Evolutionary conservation across 2,888 invertebrate species (phyloP).

Genomic region (Drosophila histrio): DNA sequence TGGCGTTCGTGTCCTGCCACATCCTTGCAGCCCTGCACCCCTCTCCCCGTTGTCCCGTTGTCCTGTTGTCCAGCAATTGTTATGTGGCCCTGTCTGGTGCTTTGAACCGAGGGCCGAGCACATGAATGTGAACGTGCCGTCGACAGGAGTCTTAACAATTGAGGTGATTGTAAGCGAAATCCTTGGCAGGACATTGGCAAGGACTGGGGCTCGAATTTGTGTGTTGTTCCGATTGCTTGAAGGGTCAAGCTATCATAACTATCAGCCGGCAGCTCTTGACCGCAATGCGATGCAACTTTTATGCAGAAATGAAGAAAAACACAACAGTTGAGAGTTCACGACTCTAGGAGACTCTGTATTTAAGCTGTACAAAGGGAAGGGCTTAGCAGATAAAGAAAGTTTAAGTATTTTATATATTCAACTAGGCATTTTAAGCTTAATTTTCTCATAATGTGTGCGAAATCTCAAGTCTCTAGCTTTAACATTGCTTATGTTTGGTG

Average conservation of each 20-base stretch:
- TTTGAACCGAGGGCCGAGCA: slow-evolving; percentile 53
- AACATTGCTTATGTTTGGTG: too few species aligned
- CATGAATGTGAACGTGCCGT: slow-evolving; percentile 42
- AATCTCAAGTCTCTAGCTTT: too few species aligned
- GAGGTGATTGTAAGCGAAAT: slow-evolving; percentile 49
- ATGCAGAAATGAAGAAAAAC: slow-evolving; percentile 47
- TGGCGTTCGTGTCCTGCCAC: slow-evolving; percentile 7
- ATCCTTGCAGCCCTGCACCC: not conserved
- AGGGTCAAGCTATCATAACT: slow-evolving; percentile 25
- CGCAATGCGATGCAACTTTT: slow-evolving; percentile 56
- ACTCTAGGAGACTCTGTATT: too few species aligned
- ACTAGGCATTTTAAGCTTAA: too few species aligned
- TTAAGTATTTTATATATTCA: too few species aligned
- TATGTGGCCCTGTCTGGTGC: slow-evolving; percentile 52
- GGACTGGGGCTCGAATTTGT: not conserved
- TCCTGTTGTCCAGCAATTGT: slow-evolving; percentile 44
- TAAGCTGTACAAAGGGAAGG: too few species aligned
- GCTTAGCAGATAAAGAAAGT: too few species aligned
- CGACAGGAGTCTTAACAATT: slow-evolving; percentile 54
- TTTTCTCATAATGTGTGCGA: too few species aligned
- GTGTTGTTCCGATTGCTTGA: not conserved
- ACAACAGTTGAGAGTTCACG: too few species aligned
- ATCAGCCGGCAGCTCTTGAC: slow-evolving; percentile 34
- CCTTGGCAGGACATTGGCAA: slow-evolving; percentile 10
- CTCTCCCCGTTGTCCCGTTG: not conserved